Base-by-base conservation (phyloP, 37 sponge, comb jelly and placozoan genomes). In the Eunapius fragilis region DNA sequence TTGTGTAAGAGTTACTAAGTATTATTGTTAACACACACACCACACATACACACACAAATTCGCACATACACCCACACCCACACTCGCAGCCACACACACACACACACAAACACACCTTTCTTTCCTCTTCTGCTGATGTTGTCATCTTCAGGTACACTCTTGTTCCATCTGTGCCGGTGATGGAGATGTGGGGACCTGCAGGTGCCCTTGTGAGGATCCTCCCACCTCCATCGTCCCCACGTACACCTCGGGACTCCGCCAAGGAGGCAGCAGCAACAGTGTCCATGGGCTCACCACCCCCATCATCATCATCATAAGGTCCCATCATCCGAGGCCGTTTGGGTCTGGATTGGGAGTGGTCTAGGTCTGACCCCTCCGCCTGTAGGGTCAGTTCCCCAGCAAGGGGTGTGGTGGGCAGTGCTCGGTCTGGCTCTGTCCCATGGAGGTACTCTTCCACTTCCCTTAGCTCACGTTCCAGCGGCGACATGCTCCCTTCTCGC, bases 91-190 rank as follows among this genome's bases (percentile, higher is more conserved):
- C 37, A 31, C 78, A 77, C 78, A 77, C 78, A 2, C 48, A 77
- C 78, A 37, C 36, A 35, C 23, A 7, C 30, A 26, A 5, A 31
- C 33, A 77, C 34, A 82, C 71, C 71, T 82, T 37, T 28, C 33
- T 35, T 82, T 34, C 28, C 38, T 45, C 72, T 82, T 33, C 47
- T 71, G n/a, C 26, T 37, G 45, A 10, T n/a, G 28, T 23, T 68
- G 69, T 68, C 45, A 90, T 31, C 69, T 83, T 70, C 31, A 94
- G 72, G 79, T 91, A 94, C 10, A 94, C 92, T 19, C 94, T 33
- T 6, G 10, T 28, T 17, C 94, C 94, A 75, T 87, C 83, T 33
- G 85, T 87, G 17, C 86, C 77, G 7, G 94, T 94, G 19, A 94
- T 81, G 58, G 94, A 72, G 27, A 93, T 27, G 47, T 87, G 82